Base-by-base conservation (phyloP, 2,113 vertebrate species). In the Kobus ellipsiprymnus region DNA sequence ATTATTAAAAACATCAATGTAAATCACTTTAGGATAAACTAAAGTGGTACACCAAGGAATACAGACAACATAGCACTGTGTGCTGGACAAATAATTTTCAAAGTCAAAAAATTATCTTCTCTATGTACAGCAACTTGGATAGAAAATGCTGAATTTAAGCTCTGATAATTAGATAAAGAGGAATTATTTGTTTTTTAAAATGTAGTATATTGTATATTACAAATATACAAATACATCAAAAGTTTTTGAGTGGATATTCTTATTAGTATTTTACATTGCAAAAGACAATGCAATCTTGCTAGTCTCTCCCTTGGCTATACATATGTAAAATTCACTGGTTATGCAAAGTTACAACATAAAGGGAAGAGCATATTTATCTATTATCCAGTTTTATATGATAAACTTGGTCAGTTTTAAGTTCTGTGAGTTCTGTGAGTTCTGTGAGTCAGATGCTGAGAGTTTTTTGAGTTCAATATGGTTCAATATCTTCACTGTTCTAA, bases 1-100 rank as follows among this genome's bases (percentile, higher is more conserved):
- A 99, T 99, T 98, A 98, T 29, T 46, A 74, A 80, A 92, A 97
- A 91, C 1, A 25, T 60, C 48, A 7, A 6, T 46, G 1, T 13
- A 19, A 91, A 97, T 92, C 57, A 93, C 89, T 95, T 96, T 57
- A 90, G 92, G 94, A 94, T 62, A 98, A 84, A 95, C 92, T 95
- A 60, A 97, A 81, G 36, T 19, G 2, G 9, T 57, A 92, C 30
- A 36, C 6, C 17, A 46, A 90, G 62, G n/a, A 91, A 71, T 30
- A 87, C 2, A 60, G 4, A 90, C 91, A 83, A 19, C 10, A 44
- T 2, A 80, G 17, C 60, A 21, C 44, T 64, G 44, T 5, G 25
- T 64, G 27, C 21, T 60, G 12, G 29, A 64, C 25, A 60, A 74
- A 52, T 57, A 54, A 81, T 77, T 90, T 89, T 60, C 48, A 82